phyloP scores from a whole-genome alignment of 2,888 invertebrate genomes.

The Autographa pulchrina region DNA sequence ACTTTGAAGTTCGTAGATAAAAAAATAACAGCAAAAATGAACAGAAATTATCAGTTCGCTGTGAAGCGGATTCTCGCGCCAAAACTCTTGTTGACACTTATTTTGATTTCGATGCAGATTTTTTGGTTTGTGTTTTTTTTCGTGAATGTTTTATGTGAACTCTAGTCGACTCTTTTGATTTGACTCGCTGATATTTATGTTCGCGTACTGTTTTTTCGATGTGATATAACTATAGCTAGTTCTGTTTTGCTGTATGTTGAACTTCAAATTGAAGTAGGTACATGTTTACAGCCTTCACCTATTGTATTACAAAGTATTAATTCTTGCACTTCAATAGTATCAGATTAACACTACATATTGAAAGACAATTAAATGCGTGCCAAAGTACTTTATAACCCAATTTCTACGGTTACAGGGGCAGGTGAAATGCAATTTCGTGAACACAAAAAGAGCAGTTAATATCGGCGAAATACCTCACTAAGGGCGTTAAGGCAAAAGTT shows the following conservation, averaged over 20 bases:
- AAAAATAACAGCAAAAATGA: conserved; percentile 25
- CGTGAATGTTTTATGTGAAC: not conserved
- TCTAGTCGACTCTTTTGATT: not conserved
- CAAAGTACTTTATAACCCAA: not conserved
- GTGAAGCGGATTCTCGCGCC: conserved; percentile 37
- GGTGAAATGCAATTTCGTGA: conserved; percentile 7
- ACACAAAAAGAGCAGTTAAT: conserved; percentile 25
- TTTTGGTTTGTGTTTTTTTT: conserved; percentile 9
- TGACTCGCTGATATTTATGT: not conserved
- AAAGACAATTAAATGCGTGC: not conserved
- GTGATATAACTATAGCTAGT: not conserved
- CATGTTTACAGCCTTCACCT: no score
- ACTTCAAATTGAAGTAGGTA: no score
- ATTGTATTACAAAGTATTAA: no score
- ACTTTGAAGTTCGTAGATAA: conserved; percentile 41
- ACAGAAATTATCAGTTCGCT: conserved; percentile 35
- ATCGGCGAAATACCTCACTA: conserved; percentile 12
- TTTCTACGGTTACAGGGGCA: conserved; percentile 11
- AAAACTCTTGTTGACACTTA: conserved; percentile 47
- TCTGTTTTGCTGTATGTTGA: no score
- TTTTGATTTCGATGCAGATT: conserved; percentile 33
- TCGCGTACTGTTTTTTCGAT: not conserved
- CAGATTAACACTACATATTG: not conserved
- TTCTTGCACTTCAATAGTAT: not conserved
- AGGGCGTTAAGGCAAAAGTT: conserved; percentile 15